phyloP scores from a whole-genome alignment of 2,888 invertebrate species.

The Harpalus rufipes region DNA sequence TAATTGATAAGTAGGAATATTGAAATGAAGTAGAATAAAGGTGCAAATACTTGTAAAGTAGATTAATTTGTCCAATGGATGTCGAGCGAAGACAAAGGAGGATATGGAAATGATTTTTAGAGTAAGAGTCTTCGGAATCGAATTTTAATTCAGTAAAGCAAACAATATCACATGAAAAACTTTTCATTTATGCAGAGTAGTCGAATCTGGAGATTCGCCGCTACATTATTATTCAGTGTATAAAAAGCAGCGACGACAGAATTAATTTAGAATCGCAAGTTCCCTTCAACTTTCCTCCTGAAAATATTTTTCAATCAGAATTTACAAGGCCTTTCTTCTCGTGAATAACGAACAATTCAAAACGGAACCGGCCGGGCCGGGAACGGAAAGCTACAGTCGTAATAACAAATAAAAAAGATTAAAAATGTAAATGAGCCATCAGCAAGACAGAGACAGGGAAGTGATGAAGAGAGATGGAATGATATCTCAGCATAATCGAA shows the following conservation, averaged over 20 bases:
- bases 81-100: slow-evolving; percentile 30
- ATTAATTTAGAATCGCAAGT: slow-evolving; percentile 59
- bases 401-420: slow-evolving; percentile 64
- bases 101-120: slow-evolving; percentile 47
- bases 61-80: slow-evolving; percentile 38
- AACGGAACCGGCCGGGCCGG: slow-evolving; percentile 26
- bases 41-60: slow-evolving; percentile 25
- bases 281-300: slow-evolving; percentile 57
- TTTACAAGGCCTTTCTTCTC: slow-evolving; percentile 59
- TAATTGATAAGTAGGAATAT: slow-evolving; percentile 6
- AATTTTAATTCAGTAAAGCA: slow-evolving; percentile 54
- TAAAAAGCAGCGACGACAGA: slow-evolving; percentile 58
- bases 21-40: slow-evolving; percentile 14
- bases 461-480: slow-evolving; percentile 8
- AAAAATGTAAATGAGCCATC: slow-evolving; percentile 64
- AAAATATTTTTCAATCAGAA: slow-evolving; percentile 62
- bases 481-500: slow-evolving; percentile 32
- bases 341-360: slow-evolving; percentile 58
- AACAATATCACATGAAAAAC: slow-evolving; percentile 55
- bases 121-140: slow-evolving; percentile 43
- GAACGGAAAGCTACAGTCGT: slow-evolving; percentile 61
- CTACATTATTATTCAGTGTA: slow-evolving; percentile 58
- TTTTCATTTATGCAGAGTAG: slow-evolving; percentile 57
- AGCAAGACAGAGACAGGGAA: not conserved
- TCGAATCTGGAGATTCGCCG: slow-evolving; percentile 46